phyloP scores from a whole-genome alignment of 2,797 vertebrate genomes.

The Enteromius thamalakanensis region DNA sequence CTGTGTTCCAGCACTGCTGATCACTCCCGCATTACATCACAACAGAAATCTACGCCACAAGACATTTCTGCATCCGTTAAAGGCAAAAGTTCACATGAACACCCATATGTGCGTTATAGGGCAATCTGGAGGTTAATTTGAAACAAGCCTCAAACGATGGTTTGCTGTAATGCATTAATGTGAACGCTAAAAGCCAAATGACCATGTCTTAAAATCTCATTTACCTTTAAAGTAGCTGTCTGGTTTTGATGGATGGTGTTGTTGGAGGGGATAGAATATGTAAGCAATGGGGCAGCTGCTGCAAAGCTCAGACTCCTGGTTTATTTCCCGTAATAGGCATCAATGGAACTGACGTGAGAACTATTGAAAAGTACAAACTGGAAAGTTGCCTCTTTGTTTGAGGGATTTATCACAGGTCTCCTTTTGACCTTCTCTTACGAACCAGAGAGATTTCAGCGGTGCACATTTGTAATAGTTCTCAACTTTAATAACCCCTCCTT shows the following conservation, averaged over 20 bases:
- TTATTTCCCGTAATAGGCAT: constrained; percentile 33
- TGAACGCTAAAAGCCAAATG: constrained; percentile 39
- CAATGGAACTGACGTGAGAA: constrained; percentile 15
- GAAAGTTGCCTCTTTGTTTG: neutral
- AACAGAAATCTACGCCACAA: neutral
- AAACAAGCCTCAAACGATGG: constrained; percentile 14
- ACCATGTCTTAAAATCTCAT: constrained; percentile 43
- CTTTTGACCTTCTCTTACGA: neutral
- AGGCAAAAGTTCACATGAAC: constrained; percentile 15
- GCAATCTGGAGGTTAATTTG: constrained; percentile 44
- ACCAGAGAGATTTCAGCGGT: neutral
- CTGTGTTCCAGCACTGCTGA: constrained; percentile 22
- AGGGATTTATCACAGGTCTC: constrained; percentile 2
- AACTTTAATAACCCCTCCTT: neutral
- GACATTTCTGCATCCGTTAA: constrained; percentile 13
- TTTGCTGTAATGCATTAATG: constrained; percentile 52
- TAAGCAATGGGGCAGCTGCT: constrained; percentile 25
- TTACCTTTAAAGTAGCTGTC: constrained; percentile 54
- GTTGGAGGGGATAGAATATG: constrained; percentile 38
- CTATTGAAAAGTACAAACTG: neutral
- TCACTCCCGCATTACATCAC: constrained; percentile 26
- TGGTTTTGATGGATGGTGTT: constrained; percentile 59
- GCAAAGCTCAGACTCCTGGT: neutral
- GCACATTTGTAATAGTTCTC: neutral
- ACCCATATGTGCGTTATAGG: constrained; percentile 17